These are phyloP conservation scores for Graptemys geographica DNA, from an alignment of 2,797 vertebrate species.

Conservation along the genomic window DNA sequence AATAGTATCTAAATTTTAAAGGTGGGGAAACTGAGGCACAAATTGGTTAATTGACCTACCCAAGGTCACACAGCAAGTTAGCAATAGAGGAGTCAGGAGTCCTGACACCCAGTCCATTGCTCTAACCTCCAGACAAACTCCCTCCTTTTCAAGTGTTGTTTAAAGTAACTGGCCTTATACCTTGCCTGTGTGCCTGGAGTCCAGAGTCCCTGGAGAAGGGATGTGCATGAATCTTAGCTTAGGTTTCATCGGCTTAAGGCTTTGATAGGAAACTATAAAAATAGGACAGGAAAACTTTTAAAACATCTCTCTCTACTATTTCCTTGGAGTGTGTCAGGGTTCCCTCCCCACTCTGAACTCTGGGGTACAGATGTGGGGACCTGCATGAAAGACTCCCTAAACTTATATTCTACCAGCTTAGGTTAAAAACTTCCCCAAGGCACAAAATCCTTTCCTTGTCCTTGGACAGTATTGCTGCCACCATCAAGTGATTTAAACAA, in stretches of 20 bases:
- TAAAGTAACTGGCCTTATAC: rapidly evolving
- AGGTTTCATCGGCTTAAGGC: constrained; percentile 30
- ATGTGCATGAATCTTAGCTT: not conserved
- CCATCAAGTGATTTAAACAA: too few relatives aligned
- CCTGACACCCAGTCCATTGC: not conserved
- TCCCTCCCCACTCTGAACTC: too few relatives aligned
- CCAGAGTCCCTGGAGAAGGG: not conserved
- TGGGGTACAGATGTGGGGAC: too few relatives aligned
- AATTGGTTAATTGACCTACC: not conserved
- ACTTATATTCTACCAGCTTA: too few relatives aligned
- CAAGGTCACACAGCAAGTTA: not conserved
- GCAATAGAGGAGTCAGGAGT: rapidly evolving
- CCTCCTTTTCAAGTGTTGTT: not conserved
- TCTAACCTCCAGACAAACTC: not conserved
- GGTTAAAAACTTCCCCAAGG: too few relatives aligned
- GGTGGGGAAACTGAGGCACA: not conserved
- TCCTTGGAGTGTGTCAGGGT: constrained; percentile 18
- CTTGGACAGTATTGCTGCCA: too few relatives aligned
- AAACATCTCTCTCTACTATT: constrained; percentile 51
- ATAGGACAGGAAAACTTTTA: constrained; percentile 57
- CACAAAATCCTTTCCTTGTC: too few relatives aligned
- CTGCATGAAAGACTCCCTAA: too few relatives aligned
- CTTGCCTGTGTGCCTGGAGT: not conserved
- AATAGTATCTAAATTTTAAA: not conserved
- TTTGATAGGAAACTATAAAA: constrained; percentile 62